Evolutionary conservation across 2,888 invertebrate genomes (phyloP).

Genomic region (Capitulum mitella): DNA sequence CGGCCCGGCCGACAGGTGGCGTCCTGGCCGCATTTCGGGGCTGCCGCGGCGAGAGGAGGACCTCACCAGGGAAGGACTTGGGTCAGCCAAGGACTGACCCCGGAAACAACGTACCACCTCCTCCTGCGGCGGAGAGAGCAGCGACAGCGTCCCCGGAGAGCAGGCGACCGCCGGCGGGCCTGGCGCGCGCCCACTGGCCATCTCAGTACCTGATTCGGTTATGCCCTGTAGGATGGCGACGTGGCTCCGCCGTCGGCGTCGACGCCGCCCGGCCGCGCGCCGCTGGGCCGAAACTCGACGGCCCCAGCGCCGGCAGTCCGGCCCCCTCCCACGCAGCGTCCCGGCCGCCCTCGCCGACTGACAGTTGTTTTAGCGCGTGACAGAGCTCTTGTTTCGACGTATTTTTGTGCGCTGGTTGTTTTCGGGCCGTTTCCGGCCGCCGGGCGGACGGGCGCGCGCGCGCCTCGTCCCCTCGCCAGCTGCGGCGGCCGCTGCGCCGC

Average conservation of each 20-base stretch:
- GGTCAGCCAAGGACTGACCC: no score
- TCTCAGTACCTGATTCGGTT: not conserved
- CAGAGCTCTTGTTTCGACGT: not conserved
- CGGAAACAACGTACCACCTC: no score
- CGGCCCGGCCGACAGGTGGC: no score
- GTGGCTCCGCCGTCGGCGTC: not conserved
- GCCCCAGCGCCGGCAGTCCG: no score
- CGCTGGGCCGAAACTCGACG: not conserved
- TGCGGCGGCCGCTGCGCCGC: not conserved
- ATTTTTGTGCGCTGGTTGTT: slow-evolving; percentile 10
- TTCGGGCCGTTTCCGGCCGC: not conserved
- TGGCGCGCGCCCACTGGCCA: not conserved
- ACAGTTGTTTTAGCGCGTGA: not conserved
- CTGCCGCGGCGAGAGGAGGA: no score
- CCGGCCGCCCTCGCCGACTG: not conserved
- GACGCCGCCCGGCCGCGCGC: not conserved
- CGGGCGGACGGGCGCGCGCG: not conserved
- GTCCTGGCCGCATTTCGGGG: no score
- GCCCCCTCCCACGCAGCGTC: not conserved
- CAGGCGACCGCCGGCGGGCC: not conserved
- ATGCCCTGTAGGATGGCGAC: no score
- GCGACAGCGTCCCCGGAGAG: no score
- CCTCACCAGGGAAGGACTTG: no score
- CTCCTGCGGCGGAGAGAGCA: no score
- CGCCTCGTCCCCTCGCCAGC: not conserved